phyloP scores from a whole-genome alignment of 2,797 vertebrate species.

The Karalla daura region DNA sequence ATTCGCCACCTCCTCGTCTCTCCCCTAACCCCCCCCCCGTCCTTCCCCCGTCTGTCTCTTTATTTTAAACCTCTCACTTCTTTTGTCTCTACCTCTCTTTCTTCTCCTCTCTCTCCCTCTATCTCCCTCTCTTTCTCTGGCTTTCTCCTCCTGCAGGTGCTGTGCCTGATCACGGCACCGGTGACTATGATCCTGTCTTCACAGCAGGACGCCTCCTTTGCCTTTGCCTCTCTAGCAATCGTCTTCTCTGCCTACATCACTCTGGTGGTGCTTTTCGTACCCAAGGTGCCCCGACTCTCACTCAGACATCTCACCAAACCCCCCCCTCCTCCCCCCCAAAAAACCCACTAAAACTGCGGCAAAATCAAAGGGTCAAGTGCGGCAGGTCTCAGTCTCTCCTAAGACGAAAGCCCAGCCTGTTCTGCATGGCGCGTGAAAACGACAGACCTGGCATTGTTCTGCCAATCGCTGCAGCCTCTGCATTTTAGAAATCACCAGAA shows the following conservation, averaged over 20 bases:
- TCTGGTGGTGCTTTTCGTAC: slow-evolving; percentile 94
- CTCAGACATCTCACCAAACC: slow-evolving; percentile 20
- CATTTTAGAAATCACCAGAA: neutral
- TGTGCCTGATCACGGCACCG: slow-evolving; percentile 95
- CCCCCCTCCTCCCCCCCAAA: neutral
- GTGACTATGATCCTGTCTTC: slow-evolving; percentile 98
- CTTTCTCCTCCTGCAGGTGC: slow-evolving; percentile 81
- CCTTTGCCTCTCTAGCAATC: slow-evolving; percentile 92
- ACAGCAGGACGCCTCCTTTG: slow-evolving; percentile 95
- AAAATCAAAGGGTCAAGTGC: slow-evolving; percentile 38
- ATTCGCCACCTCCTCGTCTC: slow-evolving; percentile 16
- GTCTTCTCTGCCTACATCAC: slow-evolving; percentile 98
- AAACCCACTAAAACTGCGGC: neutral
- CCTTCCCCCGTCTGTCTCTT: neutral
- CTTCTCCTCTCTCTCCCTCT: neutral
- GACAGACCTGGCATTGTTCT: neutral
- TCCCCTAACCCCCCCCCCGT: neutral
- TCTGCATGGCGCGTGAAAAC: neutral
- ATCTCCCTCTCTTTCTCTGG: neutral
- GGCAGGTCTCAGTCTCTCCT: neutral
- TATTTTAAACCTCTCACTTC: neutral
- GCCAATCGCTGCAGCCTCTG: neutral
- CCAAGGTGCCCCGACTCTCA: slow-evolving; percentile 85
- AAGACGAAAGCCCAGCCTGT: neutral
- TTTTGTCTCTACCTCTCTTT: neutral